Evolutionary conservation across 2,888 invertebrate genomes (phyloP).

Genomic region (Melanargia galathea): DNA sequence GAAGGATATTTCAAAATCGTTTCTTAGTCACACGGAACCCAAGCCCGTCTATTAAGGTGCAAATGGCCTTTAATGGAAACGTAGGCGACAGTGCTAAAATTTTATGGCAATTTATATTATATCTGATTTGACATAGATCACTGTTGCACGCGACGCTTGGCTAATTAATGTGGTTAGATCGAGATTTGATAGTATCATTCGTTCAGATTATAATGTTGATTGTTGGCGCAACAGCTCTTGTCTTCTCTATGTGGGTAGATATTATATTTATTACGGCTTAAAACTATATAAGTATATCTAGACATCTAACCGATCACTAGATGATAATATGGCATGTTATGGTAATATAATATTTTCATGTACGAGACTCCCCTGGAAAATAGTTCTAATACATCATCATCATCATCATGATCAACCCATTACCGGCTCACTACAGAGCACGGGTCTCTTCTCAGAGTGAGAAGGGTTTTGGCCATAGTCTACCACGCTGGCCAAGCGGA

Average conservation of each 20-base stretch:
- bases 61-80: conserved; percentile 41
- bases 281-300: not conserved
- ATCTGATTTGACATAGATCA: conserved; percentile 40
- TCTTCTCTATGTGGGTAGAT: not conserved
- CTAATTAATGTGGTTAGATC: conserved; percentile 24
- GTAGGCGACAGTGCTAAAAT: conserved; percentile 62
- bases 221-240: not conserved
- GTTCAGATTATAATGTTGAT: conserved; percentile 16
- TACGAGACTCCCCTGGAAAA: too few relatives aligned
- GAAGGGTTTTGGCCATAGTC: too few relatives aligned
- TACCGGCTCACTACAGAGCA: too few relatives aligned
- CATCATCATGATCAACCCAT: too few relatives aligned
- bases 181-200: conserved; percentile 1
- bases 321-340: too few relatives aligned
- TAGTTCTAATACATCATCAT: too few relatives aligned
- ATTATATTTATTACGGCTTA: not conserved
- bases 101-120: conserved; percentile 51
- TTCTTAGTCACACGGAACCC: conserved; percentile 45
- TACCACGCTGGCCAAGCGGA: too few relatives aligned
- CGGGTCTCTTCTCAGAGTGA: too few relatives aligned
- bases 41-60: conserved; percentile 38
- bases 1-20: conserved; percentile 46
- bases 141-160: conserved; percentile 28
- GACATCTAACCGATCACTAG: too few relatives aligned
- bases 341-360: too few relatives aligned